phyloP scores from a whole-genome alignment of 2,888 invertebrate species.

The Altica lythri region DNA sequence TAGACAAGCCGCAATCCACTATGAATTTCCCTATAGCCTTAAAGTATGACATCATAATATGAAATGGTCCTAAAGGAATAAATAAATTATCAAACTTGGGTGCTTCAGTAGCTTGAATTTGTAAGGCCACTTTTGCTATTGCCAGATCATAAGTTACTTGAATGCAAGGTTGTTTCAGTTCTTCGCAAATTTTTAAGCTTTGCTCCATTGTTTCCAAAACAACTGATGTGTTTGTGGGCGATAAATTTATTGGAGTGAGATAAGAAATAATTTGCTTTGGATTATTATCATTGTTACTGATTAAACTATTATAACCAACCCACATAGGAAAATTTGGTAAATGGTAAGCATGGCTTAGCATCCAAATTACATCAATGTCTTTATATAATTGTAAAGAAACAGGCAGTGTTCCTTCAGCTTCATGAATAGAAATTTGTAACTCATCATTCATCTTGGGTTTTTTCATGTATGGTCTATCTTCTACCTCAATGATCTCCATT shows the following conservation, averaged over 20 bases:
- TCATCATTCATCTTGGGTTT: constrained; percentile 38
- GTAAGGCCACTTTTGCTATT: constrained; percentile 41
- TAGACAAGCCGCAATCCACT: constrained; percentile 28
- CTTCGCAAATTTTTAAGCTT: constrained; percentile 36
- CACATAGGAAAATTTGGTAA: constrained; percentile 9
- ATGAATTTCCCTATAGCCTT: constrained; percentile 47
- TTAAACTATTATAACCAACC: constrained; percentile 10
- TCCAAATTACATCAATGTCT: constrained; percentile 7
- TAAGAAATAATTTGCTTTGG: constrained; percentile 15
- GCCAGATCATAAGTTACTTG: constrained; percentile 43
- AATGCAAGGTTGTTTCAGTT: constrained; percentile 23
- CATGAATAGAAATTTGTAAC: constrained; percentile 30
- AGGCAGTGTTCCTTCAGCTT: constrained; percentile 33
- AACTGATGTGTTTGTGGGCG: constrained; percentile 41
- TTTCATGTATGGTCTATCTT: constrained; percentile 36
- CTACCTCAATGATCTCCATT: constrained; percentile 34
- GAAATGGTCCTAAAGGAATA: constrained; percentile 51
- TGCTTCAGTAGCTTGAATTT: constrained; percentile 35
- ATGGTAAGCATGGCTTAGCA: constrained; percentile 6
- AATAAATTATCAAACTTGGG: constrained; percentile 45
- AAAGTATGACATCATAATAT: constrained; percentile 46
- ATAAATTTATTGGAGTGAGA: constrained; percentile 42
- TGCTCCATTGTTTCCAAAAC: constrained; percentile 37
- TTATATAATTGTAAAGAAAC: constrained; percentile 8
- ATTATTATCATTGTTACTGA: constrained; percentile 3